phyloP scores from a whole-genome alignment of 2,113 vertebrate genomes.

The Pseudorasbora parva region DNA sequence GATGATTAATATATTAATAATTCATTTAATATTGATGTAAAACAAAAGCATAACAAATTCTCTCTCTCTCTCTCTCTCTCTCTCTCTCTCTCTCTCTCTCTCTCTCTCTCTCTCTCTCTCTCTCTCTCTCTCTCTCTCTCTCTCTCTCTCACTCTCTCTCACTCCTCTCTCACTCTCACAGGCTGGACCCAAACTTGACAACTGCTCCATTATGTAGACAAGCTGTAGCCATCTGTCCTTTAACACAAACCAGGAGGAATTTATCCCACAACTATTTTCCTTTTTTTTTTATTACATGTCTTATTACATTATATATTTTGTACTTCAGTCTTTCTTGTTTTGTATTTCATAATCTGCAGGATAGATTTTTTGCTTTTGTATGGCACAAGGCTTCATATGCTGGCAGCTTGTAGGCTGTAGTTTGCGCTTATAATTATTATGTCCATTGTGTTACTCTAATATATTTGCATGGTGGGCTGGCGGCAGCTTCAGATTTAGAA shows the following conservation, averaged over 20 bases:
- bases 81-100: not conserved
- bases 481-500: slow-evolving; percentile 55
- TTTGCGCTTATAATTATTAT: slow-evolving; percentile 52
- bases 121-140: no score
- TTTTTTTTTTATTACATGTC: slow-evolving; percentile 51
- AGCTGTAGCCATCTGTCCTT: slow-evolving; percentile 52
- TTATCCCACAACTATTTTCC: slow-evolving; percentile 42
- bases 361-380: slow-evolving; percentile 62
- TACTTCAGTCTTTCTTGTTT: slow-evolving; percentile 61
- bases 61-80: no score
- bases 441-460: slow-evolving; percentile 26
- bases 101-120: not conserved
- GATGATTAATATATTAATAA: not conserved
- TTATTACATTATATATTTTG: slow-evolving; percentile 55
- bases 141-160: no score
- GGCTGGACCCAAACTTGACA: slow-evolving; percentile 70
- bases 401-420: slow-evolving; percentile 49
- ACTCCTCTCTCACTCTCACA: no score
- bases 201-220: slow-evolving; percentile 76
- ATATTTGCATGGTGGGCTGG: slow-evolving; percentile 64
- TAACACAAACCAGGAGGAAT: slow-evolving; percentile 27
- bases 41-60: not conserved
- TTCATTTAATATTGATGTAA: not conserved
- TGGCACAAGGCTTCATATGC: slow-evolving; percentile 49
- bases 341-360: slow-evolving; percentile 66